Conservation (phyloP, 2,113 vertebrate genomes). For the Salvelinus sp. region DNA sequence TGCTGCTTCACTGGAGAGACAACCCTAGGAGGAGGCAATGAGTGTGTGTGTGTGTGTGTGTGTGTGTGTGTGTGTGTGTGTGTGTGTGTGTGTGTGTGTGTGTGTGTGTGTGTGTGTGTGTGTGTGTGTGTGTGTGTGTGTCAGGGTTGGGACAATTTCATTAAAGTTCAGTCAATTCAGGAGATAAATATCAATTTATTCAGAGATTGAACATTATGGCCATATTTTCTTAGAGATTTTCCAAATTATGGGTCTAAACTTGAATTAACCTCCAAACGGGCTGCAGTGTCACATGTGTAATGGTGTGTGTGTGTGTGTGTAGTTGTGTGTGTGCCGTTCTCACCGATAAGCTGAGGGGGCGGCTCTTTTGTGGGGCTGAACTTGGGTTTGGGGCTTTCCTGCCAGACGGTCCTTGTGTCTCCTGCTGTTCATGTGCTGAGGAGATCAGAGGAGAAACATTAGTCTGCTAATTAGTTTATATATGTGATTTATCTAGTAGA, state of each 20-base stretch:
- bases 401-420: constrained; percentile 95
- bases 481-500: constrained; percentile 1
- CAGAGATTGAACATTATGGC: neutral
- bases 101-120: constrained; percentile 20
- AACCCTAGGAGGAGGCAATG: constrained; percentile 26
- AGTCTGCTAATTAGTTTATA: constrained; percentile 44
- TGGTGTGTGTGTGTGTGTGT: too few species aligned
- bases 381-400: constrained; percentile 93
- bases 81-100: constrained; percentile 23
- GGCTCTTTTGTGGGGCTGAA: constrained; percentile 90
- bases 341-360: constrained; percentile 85
- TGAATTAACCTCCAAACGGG: too few species aligned
- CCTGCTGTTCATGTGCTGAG: constrained; percentile 96
- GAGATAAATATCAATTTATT: constrained; percentile 29
- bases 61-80: constrained; percentile 17
- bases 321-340: constrained; percentile 56
- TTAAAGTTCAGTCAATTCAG: constrained; percentile 23
- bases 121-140: constrained; percentile 19
- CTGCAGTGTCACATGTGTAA: too few species aligned
- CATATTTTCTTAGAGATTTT: neutral
- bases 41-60: constrained; percentile 23
- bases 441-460: constrained; percentile 46
- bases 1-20: constrained; percentile 28
- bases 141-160: constrained; percentile 31
- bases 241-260: neutral